Evolutionary conservation across 2,797 vertebrate genomes (phyloP).

Genomic region (Tinamus major): DNA sequence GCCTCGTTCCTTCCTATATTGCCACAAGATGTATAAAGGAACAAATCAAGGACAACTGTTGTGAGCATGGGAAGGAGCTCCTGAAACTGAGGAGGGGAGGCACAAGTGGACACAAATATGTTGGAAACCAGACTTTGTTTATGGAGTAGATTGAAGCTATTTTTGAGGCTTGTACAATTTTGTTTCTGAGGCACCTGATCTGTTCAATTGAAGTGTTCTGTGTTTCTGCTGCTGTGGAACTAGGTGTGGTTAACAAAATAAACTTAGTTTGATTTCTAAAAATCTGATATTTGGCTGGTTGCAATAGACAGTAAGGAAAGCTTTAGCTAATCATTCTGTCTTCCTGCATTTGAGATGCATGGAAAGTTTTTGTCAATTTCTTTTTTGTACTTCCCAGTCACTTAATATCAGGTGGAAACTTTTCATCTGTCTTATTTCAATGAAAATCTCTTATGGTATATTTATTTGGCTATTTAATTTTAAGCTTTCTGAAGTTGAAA

Average conservation of each 20-base stretch:
- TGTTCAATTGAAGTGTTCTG: not conserved
- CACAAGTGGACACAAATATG: not conserved
- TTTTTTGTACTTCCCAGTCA: not conserved
- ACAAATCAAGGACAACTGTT: not conserved
- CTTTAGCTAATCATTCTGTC: not conserved
- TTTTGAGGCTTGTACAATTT: not conserved
- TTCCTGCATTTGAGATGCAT: not conserved
- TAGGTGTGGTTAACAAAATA: not conserved
- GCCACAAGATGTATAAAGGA: not conserved
- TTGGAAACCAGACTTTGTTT: not conserved
- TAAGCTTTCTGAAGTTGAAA: not conserved
- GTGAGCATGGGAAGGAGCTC: not conserved
- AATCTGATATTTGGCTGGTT: not conserved
- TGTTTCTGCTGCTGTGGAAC: not conserved
- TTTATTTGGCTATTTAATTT: not conserved
- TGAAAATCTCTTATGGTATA: not conserved
- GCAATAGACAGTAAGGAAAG: accelerated
- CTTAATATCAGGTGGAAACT: not conserved
- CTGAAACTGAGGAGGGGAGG: not conserved
- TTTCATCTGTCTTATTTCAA: not conserved
- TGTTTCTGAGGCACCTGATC: not conserved
- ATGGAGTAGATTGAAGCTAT: not conserved
- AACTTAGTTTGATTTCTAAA: not conserved
- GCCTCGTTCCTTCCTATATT: not conserved
- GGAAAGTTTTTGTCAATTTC: not conserved